Percentiles rank a stretch among this genome's conserved stretches.
phyloP scores from a whole-genome alignment of 2,888 invertebrate species.

The Morpho deidamia region DNA sequence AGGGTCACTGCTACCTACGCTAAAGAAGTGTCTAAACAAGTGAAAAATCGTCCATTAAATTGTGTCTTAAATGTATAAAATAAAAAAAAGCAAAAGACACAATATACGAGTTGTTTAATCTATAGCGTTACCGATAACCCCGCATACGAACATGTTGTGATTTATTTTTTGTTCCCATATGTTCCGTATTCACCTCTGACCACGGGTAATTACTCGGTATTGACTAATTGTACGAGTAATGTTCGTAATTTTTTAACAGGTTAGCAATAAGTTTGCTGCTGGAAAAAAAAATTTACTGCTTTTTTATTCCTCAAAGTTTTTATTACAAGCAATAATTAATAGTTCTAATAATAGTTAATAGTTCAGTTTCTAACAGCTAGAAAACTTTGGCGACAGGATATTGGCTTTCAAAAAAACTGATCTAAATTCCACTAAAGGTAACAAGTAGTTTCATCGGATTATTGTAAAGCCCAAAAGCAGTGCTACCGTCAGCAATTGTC shows the following conservation, averaged over 20 bases:
- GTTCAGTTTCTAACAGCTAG: too few species aligned
- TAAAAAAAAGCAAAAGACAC: not conserved
- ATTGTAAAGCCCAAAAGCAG: too few species aligned
- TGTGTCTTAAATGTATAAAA: conserved; percentile 5
- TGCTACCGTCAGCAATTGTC: too few species aligned
- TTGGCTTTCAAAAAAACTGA: too few species aligned
- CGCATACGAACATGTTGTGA: conserved; percentile 8
- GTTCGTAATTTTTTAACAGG: conserved; percentile 7
- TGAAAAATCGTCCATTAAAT: too few species aligned
- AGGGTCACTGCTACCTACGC: too few species aligned
- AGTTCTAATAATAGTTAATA: too few species aligned
- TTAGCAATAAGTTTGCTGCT: conserved; percentile 1
- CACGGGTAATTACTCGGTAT: conserved; percentile 23
- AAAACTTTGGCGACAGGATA: too few species aligned
- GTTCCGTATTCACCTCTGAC: conserved; percentile 21
- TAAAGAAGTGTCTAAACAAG: too few species aligned
- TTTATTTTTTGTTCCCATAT: conserved; percentile 17
- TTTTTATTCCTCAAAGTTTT: not conserved
- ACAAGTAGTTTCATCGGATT: too few species aligned
- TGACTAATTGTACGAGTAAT: conserved; percentile 21
- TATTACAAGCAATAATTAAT: too few species aligned
- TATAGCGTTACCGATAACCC: not conserved
- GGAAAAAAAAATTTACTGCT: conserved; percentile 10
- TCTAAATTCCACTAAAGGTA: too few species aligned
- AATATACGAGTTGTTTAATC: not conserved